phyloP scores from a whole-genome alignment of 2,797 vertebrate genomes.

The Crocodylus rhombifer region DNA sequence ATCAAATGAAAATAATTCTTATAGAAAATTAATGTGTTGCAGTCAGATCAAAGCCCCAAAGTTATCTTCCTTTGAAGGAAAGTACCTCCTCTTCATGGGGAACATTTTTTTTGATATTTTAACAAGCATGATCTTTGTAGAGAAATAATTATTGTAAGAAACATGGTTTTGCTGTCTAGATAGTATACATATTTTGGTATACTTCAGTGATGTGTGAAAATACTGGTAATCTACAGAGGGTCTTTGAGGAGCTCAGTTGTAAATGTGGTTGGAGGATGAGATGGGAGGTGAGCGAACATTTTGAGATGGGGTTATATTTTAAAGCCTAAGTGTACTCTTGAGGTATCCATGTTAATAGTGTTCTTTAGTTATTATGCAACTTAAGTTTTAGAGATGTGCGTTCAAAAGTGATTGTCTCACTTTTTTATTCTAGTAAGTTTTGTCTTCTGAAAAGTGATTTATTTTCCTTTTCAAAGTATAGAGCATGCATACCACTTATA shows the following conservation, averaged over 20 bases:
- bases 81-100: background rate
- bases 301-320: background rate
- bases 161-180: background rate
- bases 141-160: fast-evolving
- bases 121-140: background rate
- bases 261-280: background rate
- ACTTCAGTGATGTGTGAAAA: fast-evolving
- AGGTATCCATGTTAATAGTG: background rate
- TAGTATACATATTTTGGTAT: background rate
- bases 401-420: background rate
- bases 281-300: background rate
- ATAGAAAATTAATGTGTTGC: background rate
- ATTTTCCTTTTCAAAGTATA: background rate
- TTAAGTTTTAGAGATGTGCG: fast-evolving
- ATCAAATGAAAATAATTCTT: background rate
- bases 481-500: background rate
- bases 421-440: background rate
- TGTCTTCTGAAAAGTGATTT: background rate
- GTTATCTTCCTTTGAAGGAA: background rate
- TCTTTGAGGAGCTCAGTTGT: background rate
- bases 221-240: background rate
- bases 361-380: background rate
- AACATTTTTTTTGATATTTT: background rate
- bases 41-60: background rate
- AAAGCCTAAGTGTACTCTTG: background rate